A percentile compares a stretch with the other conserved stretches of the same genome.
These are phyloP conservation scores for Cryptops parisi DNA, from an alignment of 2,888 invertebrate species.

Conservation along the genomic window DNA sequence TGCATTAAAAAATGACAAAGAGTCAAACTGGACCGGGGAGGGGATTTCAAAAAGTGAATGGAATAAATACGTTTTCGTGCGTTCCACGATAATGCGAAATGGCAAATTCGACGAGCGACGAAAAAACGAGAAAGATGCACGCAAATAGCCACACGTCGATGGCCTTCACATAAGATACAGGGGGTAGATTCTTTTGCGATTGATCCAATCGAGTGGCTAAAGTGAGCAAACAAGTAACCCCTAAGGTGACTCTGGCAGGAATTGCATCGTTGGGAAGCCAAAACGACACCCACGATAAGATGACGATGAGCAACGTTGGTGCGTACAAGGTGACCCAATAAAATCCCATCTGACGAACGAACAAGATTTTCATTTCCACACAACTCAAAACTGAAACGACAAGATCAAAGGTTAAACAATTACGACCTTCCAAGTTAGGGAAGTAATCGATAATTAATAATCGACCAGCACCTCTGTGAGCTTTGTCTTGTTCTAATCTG, in stretches of 20 bases:
- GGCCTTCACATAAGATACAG: constrained; percentile 18
- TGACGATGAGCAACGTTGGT: constrained; percentile 17
- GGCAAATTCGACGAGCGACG: constrained; percentile 16
- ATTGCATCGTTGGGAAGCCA: constrained; percentile 16
- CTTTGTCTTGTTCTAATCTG: too few species aligned
- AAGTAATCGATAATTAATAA: too few species aligned
- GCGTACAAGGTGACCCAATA: constrained; percentile 12
- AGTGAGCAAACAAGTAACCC: constrained; percentile 18
- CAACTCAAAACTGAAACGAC: background rate
- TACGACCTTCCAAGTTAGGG: too few species aligned
- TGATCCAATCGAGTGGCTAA: constrained; percentile 18
- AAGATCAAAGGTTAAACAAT: background rate
- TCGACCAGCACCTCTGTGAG: too few species aligned
- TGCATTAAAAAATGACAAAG: too few species aligned
- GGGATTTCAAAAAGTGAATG: too few species aligned
- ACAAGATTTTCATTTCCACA: background rate
- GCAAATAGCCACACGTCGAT: constrained; percentile 19
- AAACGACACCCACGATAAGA: constrained; percentile 17
- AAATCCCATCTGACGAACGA: constrained; percentile 4
- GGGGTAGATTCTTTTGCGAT: constrained; percentile 14
- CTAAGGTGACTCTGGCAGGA: constrained; percentile 17
- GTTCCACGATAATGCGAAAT: constrained; percentile 5
- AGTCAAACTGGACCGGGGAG: too few species aligned
- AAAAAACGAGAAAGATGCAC: constrained; percentile 16
- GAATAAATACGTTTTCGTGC: too few species aligned